Conservation (phyloP, 2,888 invertebrate species). For the Argyra leucocephala region DNA sequence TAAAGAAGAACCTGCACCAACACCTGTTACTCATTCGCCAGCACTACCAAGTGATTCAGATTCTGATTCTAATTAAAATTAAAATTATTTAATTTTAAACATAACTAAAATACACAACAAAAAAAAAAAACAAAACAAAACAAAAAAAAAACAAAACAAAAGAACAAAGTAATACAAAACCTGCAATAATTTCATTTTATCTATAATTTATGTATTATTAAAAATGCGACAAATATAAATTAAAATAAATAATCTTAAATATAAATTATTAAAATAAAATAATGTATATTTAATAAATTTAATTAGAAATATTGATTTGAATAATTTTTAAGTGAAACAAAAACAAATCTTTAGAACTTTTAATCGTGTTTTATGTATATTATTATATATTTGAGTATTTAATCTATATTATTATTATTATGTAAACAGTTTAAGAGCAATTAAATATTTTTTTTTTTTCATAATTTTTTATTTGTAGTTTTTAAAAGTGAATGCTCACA, state of each 20-base stretch:
- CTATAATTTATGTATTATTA: background rate
- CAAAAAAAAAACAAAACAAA: too few relatives aligned
- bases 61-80: slow-evolving; percentile 48
- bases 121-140: too few relatives aligned
- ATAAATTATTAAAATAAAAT: background rate
- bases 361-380: too few relatives aligned
- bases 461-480: too few relatives aligned
- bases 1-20: slow-evolving; percentile 38
- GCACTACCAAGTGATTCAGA: slow-evolving; percentile 47
- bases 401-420: too few relatives aligned
- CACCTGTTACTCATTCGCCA: slow-evolving; percentile 42
- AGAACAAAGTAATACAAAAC: too few relatives aligned
- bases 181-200: background rate
- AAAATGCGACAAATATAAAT: background rate
- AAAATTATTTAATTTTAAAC: background rate
- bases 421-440: too few relatives aligned
- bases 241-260: too few relatives aligned
- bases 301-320: background rate
- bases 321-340: background rate
- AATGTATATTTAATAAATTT: background rate
- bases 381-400: too few relatives aligned
- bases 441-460: too few relatives aligned
- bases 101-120: background rate
- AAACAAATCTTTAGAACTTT: too few relatives aligned
- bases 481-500: too few relatives aligned